A percentile compares a stretch with the other conserved stretches of the same genome.
Evolutionary conservation across 2,113 vertebrate genomes (phyloP).

Genomic region (Nothobranchius kuhntae): DNA sequence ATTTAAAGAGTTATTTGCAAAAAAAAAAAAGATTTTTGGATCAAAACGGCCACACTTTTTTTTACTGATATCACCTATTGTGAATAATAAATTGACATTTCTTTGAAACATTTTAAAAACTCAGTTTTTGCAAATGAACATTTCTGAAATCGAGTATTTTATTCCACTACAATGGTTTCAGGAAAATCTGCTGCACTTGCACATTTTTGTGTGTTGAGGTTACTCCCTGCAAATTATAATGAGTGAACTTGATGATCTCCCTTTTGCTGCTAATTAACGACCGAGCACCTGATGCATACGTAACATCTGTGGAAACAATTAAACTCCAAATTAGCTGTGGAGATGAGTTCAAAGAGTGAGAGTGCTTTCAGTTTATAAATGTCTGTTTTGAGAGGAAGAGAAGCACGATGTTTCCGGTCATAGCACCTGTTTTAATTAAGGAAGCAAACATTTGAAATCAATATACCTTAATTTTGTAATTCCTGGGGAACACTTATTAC

Average conservation of each 20-base stretch:
- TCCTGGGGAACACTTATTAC: no score
- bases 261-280: conserved; percentile 50
- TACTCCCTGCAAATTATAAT: conserved; percentile 44
- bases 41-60: no score
- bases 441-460: no score
- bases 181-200: conserved; percentile 40
- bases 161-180: conserved; percentile 27
- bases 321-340: conserved; percentile 49
- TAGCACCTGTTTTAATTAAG: no score
- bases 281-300: conserved; percentile 67
- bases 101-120: no score
- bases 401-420: conserved; percentile 9
- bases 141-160: background rate
- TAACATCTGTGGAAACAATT: conserved; percentile 59
- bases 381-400: conserved; percentile 19
- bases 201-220: conserved; percentile 42
- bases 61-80: no score
- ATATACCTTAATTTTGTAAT: no score
- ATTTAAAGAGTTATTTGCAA: no score
- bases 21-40: no score
- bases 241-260: conserved; percentile 58
- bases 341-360: conserved; percentile 42
- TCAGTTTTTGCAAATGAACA: no score
- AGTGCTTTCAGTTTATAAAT: conserved; percentile 42
- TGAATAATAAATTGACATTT: no score